Evolutionary conservation across 2,888 invertebrate genomes (phyloP).

Genomic region (Saturnia japonica): DNA sequence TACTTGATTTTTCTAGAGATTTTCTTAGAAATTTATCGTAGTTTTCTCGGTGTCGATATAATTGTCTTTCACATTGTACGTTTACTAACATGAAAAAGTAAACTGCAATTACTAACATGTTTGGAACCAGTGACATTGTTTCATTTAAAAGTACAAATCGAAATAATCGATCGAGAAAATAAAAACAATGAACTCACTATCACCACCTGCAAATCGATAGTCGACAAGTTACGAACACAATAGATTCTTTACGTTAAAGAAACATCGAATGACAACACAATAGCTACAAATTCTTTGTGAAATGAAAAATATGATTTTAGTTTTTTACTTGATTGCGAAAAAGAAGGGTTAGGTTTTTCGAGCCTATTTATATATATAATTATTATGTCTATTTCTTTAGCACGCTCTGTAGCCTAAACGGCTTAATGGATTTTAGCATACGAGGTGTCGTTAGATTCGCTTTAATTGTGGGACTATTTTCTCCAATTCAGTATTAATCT

Average conservation of each 20-base stretch:
- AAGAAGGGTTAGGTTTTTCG: too few species aligned
- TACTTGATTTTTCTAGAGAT: not conserved
- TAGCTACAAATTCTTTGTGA: not conserved
- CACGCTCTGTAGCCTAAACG: too few species aligned
- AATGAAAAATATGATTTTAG: too few species aligned
- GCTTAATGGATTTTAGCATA: too few species aligned
- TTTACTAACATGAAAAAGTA: not conserved
- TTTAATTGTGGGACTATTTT: too few species aligned
- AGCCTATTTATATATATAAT: too few species aligned
- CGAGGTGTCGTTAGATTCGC: too few species aligned
- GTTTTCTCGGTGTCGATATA: not conserved
- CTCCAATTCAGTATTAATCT: too few species aligned
- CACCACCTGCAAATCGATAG: not conserved
- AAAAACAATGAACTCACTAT: not conserved
- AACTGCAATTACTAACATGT: not conserved
- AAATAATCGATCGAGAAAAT: not conserved
- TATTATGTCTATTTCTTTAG: too few species aligned
- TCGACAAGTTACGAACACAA: not conserved
- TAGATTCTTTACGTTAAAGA: not conserved
- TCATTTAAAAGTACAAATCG: not conserved
- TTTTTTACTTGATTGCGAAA: too few species aligned
- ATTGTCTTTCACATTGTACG: not conserved
- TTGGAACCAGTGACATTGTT: not conserved
- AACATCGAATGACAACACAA: not conserved
- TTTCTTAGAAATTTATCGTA: not conserved